Base-by-base conservation (phyloP, 2,113 vertebrate genomes). In the Strigops habroptila region DNA sequence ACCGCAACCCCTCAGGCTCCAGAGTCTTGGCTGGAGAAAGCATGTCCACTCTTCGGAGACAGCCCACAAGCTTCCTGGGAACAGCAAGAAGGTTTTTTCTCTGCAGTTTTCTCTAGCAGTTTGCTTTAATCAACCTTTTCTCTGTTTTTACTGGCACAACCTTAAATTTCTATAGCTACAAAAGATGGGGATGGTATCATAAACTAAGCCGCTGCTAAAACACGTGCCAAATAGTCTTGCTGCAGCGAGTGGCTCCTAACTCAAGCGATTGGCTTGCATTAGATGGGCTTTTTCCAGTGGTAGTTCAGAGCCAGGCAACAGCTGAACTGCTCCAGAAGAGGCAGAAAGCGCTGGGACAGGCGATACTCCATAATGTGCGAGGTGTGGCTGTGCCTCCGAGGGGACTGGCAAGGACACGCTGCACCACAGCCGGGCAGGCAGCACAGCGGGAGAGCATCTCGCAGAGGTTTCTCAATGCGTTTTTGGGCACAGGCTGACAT, bases 331-430 rank as follows among this genome's bases (percentile, higher is more conserved):
- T 51, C 30, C 76, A 64, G 53, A 51, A 69, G 52, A 49, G 35
- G 65, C 41, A 73, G 64, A 88, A 86, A 46, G 33, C 1, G 0
- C 65, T 19, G 70, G 67, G 41, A 31, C 59, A 37, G 71, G 71
- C 2, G 10, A 63, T 39, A 12, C 35, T 31, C 30, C 0, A 0
- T 23, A 16, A 57, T 1, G 11, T 6, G 21, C 9, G 44, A 82
- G 49, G 35, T 69, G 55, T 22, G 67, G 49, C 81, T 37, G 46
- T 51, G n/a, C 37, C 49, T 57, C 55, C 1, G 3, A 7, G 0
- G 1, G 30, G 76, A 67, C 14, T 2, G 3, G 44, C 52, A 49
- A 70, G 75, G 89, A 62, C 65, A 48, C 0, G 2, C 70, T 16
- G 1, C 31, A 3, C 14, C 0, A 6, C 69, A 73, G 62, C 78